Evolutionary conservation across 64 coral and sea anemone genomes (phyloP), one percentile per base, ranked within the genome.

Genomic region (Dendronephthya gigantea): DNA sequence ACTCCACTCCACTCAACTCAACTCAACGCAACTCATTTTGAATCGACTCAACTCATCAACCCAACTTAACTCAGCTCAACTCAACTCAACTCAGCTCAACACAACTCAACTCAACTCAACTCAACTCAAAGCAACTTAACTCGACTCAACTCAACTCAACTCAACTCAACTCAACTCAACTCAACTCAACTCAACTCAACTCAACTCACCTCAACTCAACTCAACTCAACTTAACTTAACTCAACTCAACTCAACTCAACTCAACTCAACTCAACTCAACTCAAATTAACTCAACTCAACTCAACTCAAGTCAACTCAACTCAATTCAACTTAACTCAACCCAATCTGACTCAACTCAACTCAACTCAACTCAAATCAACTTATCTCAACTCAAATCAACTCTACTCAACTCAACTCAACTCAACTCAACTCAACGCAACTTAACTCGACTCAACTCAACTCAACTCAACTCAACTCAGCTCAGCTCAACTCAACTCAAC

Each of bases 401-500:
- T 15, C 23, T 17, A 31, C 9, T 70, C 23, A 70, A 31, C n/a
- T n/a, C 66, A 15, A 70, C 66, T 70, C 66, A 70, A 31, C 23
- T 9, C 23, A 70, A 70, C 66, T 70, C 66, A 70, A 31, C 66
- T 70, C 66, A 70, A n/a, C 23, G 12, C 66, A 70, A n/a, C 66
- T 70, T 7, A 70, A 31, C 66, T 70, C 66, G 27, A 9, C 23
- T 70, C 66, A 70, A 31, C 9, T 9, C 66, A 70, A 9, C 9
- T 70, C 66, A 70, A 70, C 9, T 70, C 66, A n/a, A 70, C 66
- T 70, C 23, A 70, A 70, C 66, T n/a, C 66, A 70, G 27, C n/a
- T n/a, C n/a, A n/a, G n/a, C n/a, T n/a, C n/a, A n/a, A n/a, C n/a
- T n/a, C n/a, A n/a, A n/a, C n/a, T n/a, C n/a, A n/a, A n/a, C n/a